Conservation (phyloP, 1,140 invertebrate species). For the Trichonephila clavata region DNA sequence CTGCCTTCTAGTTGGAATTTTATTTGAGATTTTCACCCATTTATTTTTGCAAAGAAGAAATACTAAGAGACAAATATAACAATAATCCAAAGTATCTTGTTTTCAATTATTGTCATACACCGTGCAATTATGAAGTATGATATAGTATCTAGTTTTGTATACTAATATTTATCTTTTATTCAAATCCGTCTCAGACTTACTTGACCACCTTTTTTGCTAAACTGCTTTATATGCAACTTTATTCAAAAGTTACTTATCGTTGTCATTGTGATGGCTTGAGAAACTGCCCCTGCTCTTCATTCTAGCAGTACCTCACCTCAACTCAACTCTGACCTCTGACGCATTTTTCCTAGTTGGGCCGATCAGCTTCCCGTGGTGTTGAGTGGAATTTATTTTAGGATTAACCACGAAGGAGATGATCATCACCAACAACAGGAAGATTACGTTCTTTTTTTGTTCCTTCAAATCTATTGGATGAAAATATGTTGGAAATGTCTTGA, state of each 20-base stretch:
- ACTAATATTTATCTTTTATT: too few species aligned
- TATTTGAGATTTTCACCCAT: too few species aligned
- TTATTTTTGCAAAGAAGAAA: too few species aligned
- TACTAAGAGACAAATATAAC: too few species aligned
- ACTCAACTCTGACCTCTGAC: constrained; percentile 61
- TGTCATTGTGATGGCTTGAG: not conserved
- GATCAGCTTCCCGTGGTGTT: constrained; percentile 6
- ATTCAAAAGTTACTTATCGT: not conserved
- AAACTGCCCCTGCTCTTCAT: constrained; percentile 38
- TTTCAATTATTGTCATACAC: too few species aligned
- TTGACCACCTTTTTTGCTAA: too few species aligned
- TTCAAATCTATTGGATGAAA: not conserved
- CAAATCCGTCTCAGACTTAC: too few species aligned
- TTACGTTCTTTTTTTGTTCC: not conserved
- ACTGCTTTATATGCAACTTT: not conserved
- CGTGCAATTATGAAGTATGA: too few species aligned
- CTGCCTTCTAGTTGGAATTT: too few species aligned
- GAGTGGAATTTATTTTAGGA: constrained; percentile 56
- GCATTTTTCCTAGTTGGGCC: constrained; percentile 38
- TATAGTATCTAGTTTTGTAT: too few species aligned
- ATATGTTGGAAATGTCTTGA: not conserved
- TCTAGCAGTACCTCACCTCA: constrained; percentile 3
- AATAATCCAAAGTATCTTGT: too few species aligned
- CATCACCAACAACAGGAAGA: not conserved
- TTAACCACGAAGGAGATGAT: constrained; percentile 10